Conservation (phyloP, 2,797 vertebrate species). For the Sarcoramphus papa region DNA sequence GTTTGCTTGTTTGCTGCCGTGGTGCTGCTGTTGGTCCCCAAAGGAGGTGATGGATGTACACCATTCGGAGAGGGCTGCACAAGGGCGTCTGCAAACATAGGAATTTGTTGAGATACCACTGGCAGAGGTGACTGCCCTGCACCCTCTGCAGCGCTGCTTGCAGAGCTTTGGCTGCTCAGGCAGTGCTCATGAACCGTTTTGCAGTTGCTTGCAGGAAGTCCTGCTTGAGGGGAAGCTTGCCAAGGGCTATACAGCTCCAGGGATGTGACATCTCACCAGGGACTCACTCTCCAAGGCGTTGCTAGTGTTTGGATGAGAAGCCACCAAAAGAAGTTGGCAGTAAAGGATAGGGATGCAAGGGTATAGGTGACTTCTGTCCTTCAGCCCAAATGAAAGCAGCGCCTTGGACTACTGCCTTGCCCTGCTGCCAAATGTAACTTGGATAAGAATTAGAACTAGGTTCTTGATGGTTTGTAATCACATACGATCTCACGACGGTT, state of each 20-base stretch:
- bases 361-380: not conserved
- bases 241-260: not conserved
- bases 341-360: not conserved
- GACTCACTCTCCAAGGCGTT: accelerated
- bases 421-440: not conserved
- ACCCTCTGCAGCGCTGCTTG: not conserved
- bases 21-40: not conserved
- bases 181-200: not conserved
- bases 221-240: not conserved
- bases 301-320: not conserved
- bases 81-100: not conserved
- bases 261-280: not conserved
- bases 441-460: not conserved
- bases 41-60: not conserved
- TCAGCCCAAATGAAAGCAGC: not conserved
- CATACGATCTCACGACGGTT: not conserved
- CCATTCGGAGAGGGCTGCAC: not conserved
- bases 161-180: not conserved
- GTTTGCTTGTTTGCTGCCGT: not conserved
- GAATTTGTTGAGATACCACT: not conserved
- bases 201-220: not conserved
- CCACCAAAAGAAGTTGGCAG: not conserved
- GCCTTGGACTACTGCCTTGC: not conserved
- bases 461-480: conserved; percentile 10
- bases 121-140: not conserved